phyloP scores from a whole-genome alignment of 2,113 vertebrate species.

The Polypterus senegalus region DNA sequence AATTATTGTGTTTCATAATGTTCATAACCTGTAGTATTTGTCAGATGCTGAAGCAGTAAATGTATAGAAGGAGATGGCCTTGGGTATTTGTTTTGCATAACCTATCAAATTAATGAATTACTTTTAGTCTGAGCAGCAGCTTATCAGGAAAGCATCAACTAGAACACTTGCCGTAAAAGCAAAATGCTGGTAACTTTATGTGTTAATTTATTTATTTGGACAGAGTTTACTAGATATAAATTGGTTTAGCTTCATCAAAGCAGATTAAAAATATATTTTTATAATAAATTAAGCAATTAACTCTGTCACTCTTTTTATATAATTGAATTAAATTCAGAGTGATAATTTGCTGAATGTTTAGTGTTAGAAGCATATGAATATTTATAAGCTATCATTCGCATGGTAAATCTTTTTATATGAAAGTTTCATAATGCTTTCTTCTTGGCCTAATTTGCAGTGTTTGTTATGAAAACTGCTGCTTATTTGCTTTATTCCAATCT shows the following conservation, averaged over 20 bases:
- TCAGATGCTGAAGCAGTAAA: not conserved
- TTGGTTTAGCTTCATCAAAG: constrained; percentile 6
- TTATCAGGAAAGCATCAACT: constrained; percentile 25
- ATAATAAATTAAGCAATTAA: constrained; percentile 3
- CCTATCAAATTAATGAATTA: constrained; percentile 30
- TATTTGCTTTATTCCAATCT: not conserved
- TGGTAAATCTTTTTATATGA: constrained; percentile 1
- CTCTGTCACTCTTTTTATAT: constrained; percentile 2
- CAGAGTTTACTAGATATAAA: constrained; percentile 23
- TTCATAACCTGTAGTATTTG: not conserved
- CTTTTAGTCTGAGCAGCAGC: constrained; percentile 21
- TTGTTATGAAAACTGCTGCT: not conserved
- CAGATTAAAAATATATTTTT: constrained; percentile 9
- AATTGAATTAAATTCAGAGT: constrained; percentile 1
- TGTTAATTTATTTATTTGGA: constrained; percentile 20
- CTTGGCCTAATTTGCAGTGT: not conserved
- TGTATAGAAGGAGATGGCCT: constrained; percentile 14
- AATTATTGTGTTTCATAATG: too few species aligned
- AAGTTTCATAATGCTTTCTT: constrained; percentile 1
- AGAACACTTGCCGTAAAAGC: constrained; percentile 23
- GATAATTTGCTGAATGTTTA: constrained; percentile 1
- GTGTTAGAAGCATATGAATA: constrained; percentile 2
- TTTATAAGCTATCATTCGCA: constrained; percentile 1
- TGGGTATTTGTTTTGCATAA: constrained; percentile 21
- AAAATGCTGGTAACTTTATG: constrained; percentile 11